Conservation (phyloP, 2,888 invertebrate species). For the Dicyrtoma fusca region DNA sequence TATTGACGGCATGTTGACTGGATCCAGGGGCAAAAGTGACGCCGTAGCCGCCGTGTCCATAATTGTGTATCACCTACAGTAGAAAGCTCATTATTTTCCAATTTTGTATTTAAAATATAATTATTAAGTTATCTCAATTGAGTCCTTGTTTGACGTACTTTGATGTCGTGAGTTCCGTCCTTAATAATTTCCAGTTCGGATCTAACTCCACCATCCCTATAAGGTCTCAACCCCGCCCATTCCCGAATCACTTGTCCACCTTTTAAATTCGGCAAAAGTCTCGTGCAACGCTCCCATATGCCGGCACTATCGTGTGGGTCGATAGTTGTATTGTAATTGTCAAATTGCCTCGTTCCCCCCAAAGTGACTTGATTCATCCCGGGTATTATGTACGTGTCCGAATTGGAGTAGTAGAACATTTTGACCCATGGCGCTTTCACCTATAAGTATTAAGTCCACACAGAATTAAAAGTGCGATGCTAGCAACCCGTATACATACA, state of each 20-base stretch:
- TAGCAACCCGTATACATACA: no score
- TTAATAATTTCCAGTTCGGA: slow-evolving; percentile 59
- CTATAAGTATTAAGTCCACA: slow-evolving; percentile 60
- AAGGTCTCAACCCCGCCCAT: slow-evolving; percentile 86
- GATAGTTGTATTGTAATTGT: slow-evolving; percentile 70
- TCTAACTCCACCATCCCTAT: slow-evolving; percentile 64
- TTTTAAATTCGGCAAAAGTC: slow-evolving; percentile 71
- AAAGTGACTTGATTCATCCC: slow-evolving; percentile 72
- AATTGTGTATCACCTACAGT: slow-evolving; percentile 80
- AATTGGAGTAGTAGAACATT: slow-evolving; percentile 82
- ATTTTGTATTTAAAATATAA: background rate
- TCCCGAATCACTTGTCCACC: slow-evolving; percentile 66
- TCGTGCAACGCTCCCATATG: slow-evolving; percentile 77
- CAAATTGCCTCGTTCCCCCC: slow-evolving; percentile 84
- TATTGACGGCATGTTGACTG: slow-evolving; percentile 72
- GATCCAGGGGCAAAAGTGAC: slow-evolving; percentile 89
- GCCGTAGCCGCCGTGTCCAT: slow-evolving; percentile 94
- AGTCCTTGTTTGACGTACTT: slow-evolving; percentile 20
- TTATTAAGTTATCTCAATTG: background rate
- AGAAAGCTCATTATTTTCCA: background rate
- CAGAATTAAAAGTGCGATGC: no score
- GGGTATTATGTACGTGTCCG: slow-evolving; percentile 84
- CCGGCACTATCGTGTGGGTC: slow-evolving; percentile 74
- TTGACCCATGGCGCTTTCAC: slow-evolving; percentile 87
- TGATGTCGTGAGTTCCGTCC: slow-evolving; percentile 19